phyloP scores from a whole-genome alignment of 2,888 invertebrate genomes.

The Sarcophaga caerulescens region DNA sequence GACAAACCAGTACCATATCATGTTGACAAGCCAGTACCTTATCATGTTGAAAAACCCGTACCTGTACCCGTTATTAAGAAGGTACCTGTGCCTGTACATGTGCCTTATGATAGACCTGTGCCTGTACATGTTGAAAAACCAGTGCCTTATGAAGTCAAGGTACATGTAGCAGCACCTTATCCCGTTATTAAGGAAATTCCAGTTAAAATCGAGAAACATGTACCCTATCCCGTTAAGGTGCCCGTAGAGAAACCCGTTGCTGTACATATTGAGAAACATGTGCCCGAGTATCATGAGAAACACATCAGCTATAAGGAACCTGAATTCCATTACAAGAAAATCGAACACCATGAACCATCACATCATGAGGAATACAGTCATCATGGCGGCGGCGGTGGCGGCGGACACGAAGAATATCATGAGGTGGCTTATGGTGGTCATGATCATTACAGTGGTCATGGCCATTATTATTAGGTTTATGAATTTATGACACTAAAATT shows the following conservation, averaged over 20 bases:
- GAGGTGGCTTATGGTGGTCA: conserved; percentile 59
- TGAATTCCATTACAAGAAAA: conserved; percentile 84
- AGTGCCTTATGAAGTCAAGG: conserved; percentile 88
- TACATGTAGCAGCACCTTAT: conserved; percentile 86
- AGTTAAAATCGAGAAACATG: conserved; percentile 86
- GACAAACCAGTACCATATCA: conserved; percentile 87
- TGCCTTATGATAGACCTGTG: conserved; percentile 84
- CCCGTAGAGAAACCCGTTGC: conserved; percentile 86
- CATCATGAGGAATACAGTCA: conserved; percentile 62
- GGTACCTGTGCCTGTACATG: conserved; percentile 86
- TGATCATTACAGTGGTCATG: conserved; percentile 52
- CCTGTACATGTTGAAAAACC: conserved; percentile 88
- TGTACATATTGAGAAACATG: conserved; percentile 89
- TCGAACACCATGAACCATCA: conserved; percentile 73
- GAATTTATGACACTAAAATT: no score
- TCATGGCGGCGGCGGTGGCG: conserved; percentile 35
- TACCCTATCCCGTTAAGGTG: conserved; percentile 88
- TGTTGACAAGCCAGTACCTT: conserved; percentile 86
- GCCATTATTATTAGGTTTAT: conserved; percentile 42
- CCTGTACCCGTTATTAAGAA: conserved; percentile 85
- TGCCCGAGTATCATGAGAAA: conserved; percentile 83
- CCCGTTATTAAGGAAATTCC: conserved; percentile 87
- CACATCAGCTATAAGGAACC: conserved; percentile 88
- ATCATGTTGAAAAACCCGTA: conserved; percentile 84
- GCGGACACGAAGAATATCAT: conserved; percentile 11